Evolutionary conservation across 2,888 invertebrate genomes (phyloP), one percentile per base, ranked within the genome.

Genomic region (Acanthosoma haemorrhoidale): DNA sequence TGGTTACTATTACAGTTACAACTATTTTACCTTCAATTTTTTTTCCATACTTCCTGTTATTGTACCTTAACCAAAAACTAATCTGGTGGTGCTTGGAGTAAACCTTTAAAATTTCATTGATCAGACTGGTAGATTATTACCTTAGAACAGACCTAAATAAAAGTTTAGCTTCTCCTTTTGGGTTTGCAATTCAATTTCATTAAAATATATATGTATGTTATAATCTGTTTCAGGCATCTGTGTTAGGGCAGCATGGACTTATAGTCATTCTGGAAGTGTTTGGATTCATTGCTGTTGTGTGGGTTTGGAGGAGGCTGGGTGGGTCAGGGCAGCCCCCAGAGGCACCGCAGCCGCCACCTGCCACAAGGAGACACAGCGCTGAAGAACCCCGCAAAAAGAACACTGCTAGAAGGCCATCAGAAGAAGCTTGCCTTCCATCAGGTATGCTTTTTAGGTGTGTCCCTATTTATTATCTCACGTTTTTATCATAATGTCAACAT

Each of bases 401-500:
- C 31, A 31, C 15, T 6, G 21, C n/a, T 0, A 78, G 85, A 18
- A 81, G 92, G 61, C 91, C 91, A 0, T 92, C 91, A 77, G 91
- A 91, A 74, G 81, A 82, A 58, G 81, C 82, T 39, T 63, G 66
- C 34, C 43, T 72, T 41, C 72, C 72, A 16, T 72, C 72, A 39
- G 70, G 72, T 72, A 67, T 43, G 72, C 58, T 34, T n/a, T 34
- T 11, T 32, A 36, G 32, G 60, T 60, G 60, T 60, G 32, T 60
- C 29, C 36, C 15, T n/a, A n/a, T n/a, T n/a, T n/a, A n/a, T n/a
- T n/a, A n/a, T n/a, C n/a, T n/a, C n/a, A n/a, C n/a, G n/a, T n/a
- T n/a, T n/a, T n/a, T n/a, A n/a, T n/a, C n/a, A n/a, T n/a, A n/a
- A n/a, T n/a, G n/a, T n/a, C n/a, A n/a, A n/a, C n/a, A n/a, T n/a